Conservation (phyloP, 30 jellyfish, hydroid and myxozoan species). For the Turritopsis dohrnii region DNA sequence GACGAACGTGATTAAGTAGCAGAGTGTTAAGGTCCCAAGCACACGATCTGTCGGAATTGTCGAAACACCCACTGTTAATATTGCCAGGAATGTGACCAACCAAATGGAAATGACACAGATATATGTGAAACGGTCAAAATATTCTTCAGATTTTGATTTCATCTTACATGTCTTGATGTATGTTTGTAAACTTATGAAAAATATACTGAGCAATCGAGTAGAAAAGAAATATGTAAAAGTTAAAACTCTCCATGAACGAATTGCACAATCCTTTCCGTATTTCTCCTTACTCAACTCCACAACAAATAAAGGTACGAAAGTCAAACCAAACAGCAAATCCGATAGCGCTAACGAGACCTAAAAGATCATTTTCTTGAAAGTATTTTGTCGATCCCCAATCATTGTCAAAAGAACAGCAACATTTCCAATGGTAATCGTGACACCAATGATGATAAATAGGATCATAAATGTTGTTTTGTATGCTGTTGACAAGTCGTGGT, state of each 20-base stretch:
- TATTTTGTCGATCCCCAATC: neutral
- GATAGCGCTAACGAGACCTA: constrained; percentile 1
- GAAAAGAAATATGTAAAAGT: constrained; percentile 27
- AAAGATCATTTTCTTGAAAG: neutral
- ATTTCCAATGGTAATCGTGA: neutral
- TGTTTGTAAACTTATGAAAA: constrained; percentile 24
- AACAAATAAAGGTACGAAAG: constrained; percentile 23
- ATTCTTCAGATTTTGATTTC: neutral
- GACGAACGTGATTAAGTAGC: neutral
- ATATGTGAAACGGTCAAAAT: neutral
- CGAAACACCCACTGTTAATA: constrained; percentile 1
- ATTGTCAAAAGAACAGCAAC: neutral
- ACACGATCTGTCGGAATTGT: neutral
- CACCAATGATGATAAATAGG: constrained; percentile 4
- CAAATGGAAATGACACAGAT: neutral
- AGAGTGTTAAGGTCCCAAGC: constrained; percentile 12
- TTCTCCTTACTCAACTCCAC: constrained; percentile 5
- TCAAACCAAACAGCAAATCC: constrained; percentile 22
- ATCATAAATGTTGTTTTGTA: constrained; percentile 4
- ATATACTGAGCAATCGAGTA: constrained; percentile 28
- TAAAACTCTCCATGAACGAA: constrained; percentile 40
- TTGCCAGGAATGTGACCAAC: constrained; percentile 11
- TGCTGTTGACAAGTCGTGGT: constrained; percentile 14
- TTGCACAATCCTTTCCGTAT: neutral
- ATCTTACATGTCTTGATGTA: constrained; percentile 21